These are phyloP conservation scores for Electrophaes corylata DNA, from an alignment of 2,888 invertebrate species.

Conservation along the genomic window DNA sequence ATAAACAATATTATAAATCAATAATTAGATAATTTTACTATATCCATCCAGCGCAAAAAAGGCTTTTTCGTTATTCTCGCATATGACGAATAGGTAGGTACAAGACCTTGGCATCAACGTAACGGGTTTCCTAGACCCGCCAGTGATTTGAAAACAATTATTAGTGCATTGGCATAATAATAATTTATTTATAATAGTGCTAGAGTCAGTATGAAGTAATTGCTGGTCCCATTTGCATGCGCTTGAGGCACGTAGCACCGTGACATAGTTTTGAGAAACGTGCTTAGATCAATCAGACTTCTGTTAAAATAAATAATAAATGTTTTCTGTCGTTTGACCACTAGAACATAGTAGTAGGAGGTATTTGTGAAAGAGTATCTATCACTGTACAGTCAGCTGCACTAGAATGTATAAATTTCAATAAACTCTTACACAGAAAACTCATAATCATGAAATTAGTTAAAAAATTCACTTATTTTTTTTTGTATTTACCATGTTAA, in stretches of 20 bases:
- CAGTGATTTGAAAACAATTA: slow-evolving; percentile 2
- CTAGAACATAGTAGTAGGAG: not conserved
- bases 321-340: not conserved
- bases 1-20: no score
- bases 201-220: slow-evolving; percentile 46
- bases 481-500: no score
- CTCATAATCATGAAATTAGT: no score
- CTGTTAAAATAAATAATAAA: slow-evolving; percentile 15
- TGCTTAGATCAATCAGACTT: slow-evolving; percentile 55
- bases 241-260: slow-evolving; percentile 60
- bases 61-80: no score
- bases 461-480: no score
- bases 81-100: not conserved
- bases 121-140: not conserved
- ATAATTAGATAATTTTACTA: no score
- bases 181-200: slow-evolving; percentile 12
- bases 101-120: not conserved
- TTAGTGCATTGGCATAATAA: slow-evolving; percentile 5
- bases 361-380: no score
- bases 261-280: slow-evolving; percentile 60
- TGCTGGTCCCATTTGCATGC: slow-evolving; percentile 61
- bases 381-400: no score
- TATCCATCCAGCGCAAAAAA: no score
- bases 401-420: no score
- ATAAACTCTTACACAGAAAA: no score